Evolutionary conservation across 2,797 vertebrate genomes (phyloP), one percentile per base, ranked within the genome.

Genomic region (Pteronotus mesoamericanus): DNA sequence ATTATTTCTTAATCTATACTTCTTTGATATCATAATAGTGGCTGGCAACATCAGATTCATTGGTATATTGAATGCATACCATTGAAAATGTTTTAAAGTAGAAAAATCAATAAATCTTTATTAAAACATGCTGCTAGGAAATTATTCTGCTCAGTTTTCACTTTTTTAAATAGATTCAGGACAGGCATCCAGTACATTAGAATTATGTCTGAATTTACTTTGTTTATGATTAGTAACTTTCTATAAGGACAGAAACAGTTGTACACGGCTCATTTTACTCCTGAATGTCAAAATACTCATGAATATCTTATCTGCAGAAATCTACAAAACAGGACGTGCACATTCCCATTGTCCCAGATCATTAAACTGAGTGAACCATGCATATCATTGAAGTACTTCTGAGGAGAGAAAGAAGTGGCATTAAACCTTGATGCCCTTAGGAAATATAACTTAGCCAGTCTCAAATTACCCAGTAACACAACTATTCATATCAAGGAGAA

Each of bases 1-100:
- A 94, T 83, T 82, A 85, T 79, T 94, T 95, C 83, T 3, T 92
- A 89, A 94, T 84, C 61, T 19, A 21, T 79, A 89, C 90, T 92
- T 95, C 34, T 93, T 86, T 95, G 51, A 71, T 57, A 80, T 34
- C 1, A 55, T 94, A 75, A 89, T 3, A 6, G 18, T 89, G 24
- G 8, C 32, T 86, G 59, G 9, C 14, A 80, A 80, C 91, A 80
- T 77, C 19, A 86, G 11, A 91, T 80, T 44, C 42, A 83, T 46
- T 91, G 46, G 26, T 34, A 6, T 95, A 80, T 53, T 88, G 61
- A 96, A 80, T 66, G 24, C 18, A 26, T 82, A 53, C 9, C 64
- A 75, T 44, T 91, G 89, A n/a, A 83, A 91, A 86, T 86, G 19
- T 37, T 95, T 95, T 84, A 72, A 96, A 61, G 37, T 16, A 39